A percentile compares a stretch with the other conserved stretches of the same genome.
Evolutionary conservation across 1,140 invertebrate genomes (phyloP).

Genomic region (Trachymyrmex cornetzi): DNA sequence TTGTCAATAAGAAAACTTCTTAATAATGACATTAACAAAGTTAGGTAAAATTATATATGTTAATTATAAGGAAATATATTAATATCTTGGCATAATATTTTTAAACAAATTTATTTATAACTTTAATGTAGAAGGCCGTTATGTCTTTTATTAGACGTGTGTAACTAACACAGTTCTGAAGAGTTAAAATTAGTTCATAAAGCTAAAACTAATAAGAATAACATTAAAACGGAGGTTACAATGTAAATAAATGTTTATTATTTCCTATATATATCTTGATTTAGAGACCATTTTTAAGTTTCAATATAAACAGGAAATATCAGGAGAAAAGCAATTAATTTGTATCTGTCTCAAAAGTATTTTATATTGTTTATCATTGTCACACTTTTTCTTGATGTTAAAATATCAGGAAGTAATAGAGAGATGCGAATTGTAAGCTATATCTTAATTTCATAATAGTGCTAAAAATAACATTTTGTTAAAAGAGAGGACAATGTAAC

Average conservation of each 20-base stretch:
- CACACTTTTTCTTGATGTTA: constrained; percentile 57
- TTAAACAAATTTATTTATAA: constrained; percentile 73
- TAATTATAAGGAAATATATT: constrained; percentile 60
- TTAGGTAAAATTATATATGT: constrained; percentile 38
- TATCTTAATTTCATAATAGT: constrained; percentile 37
- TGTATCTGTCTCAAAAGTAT: constrained; percentile 41
- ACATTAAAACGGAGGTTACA: constrained; percentile 58
- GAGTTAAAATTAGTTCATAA: constrained; percentile 34
- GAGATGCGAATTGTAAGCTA: constrained; percentile 28
- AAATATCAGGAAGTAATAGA: constrained; percentile 48
- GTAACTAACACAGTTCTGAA: constrained; percentile 21
- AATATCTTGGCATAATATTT: constrained; percentile 73
- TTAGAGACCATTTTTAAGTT: constrained; percentile 66
- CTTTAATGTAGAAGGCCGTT: constrained; percentile 43
- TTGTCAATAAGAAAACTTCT: constrained; percentile 45
- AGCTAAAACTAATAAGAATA: constrained; percentile 45
- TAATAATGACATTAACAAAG: constrained; percentile 34
- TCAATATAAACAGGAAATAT: constrained; percentile 45
- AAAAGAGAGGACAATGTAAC: neutral
- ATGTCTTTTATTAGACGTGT: constrained; percentile 31
- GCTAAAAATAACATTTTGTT: constrained; percentile 20
- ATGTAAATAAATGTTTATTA: constrained; percentile 76
- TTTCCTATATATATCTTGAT: constrained; percentile 57
- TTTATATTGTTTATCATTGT: constrained; percentile 62
- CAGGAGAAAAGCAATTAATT: constrained; percentile 35